Conservation (phyloP, 2,797 vertebrate species). For the Helarctos malayanus region DNA sequence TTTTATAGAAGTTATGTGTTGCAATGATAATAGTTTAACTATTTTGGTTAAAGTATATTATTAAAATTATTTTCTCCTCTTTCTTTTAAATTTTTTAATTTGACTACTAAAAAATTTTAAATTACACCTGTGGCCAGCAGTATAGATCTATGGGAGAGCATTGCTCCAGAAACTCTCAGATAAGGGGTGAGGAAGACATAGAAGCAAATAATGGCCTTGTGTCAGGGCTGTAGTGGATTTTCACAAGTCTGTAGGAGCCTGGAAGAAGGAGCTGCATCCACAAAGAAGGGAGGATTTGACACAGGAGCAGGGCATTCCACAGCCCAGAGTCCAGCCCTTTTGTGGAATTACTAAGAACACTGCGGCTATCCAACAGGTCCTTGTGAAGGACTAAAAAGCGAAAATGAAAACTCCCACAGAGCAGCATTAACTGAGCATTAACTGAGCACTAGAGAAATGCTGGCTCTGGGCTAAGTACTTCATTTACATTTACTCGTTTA, state of each 20-base stretch:
- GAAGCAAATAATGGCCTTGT: neutral
- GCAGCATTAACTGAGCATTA: fast-evolving
- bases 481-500: neutral
- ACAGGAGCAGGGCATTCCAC: neutral
- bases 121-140: neutral
- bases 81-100: neutral
- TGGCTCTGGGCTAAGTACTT: neutral
- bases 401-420: neutral
- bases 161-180: neutral
- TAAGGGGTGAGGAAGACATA: neutral
- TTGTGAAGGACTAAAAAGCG: neutral
- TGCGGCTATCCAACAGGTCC: neutral
- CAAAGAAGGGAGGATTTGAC: neutral
- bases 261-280: neutral
- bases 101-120: neutral
- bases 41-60: neutral
- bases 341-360: neutral
- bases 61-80: neutral
- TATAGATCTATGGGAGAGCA: no score
- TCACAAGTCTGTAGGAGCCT: neutral
- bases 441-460: fast-evolving
- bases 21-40: neutral
- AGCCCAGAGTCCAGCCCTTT: neutral
- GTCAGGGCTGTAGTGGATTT: fast-evolving
- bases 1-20: neutral